Conservation (phyloP, 1,140 invertebrate genomes). For the Euwallacea fornicatus region DNA sequence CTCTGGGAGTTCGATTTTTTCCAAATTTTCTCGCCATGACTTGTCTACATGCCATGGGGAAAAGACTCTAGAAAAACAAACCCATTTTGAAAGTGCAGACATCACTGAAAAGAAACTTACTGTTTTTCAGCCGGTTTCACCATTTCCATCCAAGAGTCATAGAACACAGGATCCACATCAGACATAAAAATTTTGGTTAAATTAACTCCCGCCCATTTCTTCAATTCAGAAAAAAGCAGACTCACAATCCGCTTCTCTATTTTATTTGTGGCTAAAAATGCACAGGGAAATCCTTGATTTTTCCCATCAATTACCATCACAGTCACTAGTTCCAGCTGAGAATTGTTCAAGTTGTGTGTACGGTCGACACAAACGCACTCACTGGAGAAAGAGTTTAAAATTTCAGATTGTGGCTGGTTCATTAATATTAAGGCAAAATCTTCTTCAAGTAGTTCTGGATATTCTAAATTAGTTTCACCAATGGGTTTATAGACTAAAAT, state of each 20-base stretch:
- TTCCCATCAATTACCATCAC: constrained; percentile 32
- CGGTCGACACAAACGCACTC: constrained; percentile 36
- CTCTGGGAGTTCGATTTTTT: constrained; percentile 28
- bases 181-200: constrained; percentile 37
- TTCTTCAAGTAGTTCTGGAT: constrained; percentile 10
- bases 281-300: constrained; percentile 27
- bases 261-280: constrained; percentile 36
- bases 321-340: constrained; percentile 28
- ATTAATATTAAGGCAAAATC: constrained; percentile 38
- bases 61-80: constrained; percentile 20
- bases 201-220: neutral
- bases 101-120: constrained; percentile 5
- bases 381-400: constrained; percentile 2
- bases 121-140: constrained; percentile 17
- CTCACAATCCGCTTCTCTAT: constrained; percentile 16
- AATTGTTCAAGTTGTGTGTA: constrained; percentile 28
- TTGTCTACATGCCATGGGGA: constrained; percentile 25
- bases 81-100: neutral
- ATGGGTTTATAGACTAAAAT: constrained; percentile 28
- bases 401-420: constrained; percentile 15
- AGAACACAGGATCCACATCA: constrained; percentile 23
- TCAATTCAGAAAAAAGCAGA: constrained; percentile 23
- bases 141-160: constrained; percentile 29
- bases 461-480: constrained; percentile 9
- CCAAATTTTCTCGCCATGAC: constrained; percentile 26